Percentiles rank a stretch among this genome's conserved stretches.
These are phyloP conservation scores for Meiosimyza platycephala DNA, from an alignment of 2,888 invertebrate genomes.

Conservation along the genomic window DNA sequence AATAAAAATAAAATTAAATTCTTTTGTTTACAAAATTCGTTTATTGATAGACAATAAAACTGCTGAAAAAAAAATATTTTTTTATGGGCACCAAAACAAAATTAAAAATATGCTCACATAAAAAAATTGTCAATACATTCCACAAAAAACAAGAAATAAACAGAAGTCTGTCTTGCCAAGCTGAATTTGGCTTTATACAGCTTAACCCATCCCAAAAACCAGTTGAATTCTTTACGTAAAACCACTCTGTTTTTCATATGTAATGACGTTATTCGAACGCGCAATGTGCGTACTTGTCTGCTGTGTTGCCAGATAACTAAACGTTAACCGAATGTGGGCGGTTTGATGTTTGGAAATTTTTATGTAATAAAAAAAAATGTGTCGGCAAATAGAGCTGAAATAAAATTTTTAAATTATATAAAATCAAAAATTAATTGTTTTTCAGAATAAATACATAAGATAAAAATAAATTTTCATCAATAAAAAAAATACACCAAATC, in stretches of 20 bases:
- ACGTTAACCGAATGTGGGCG: background rate
- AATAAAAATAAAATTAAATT: too few relatives aligned
- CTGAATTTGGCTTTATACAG: background rate
- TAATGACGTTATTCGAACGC: background rate
- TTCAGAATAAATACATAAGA: too few relatives aligned
- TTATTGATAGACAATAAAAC: too few relatives aligned
- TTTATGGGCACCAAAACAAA: background rate
- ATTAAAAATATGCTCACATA: background rate
- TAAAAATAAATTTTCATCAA: too few relatives aligned
- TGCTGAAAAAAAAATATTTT: background rate
- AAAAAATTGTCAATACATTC: too few relatives aligned
- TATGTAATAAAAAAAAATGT: too few relatives aligned
- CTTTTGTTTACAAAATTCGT: too few relatives aligned
- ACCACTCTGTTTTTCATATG: background rate
- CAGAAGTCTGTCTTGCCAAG: background rate
- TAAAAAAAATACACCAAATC: too few relatives aligned
- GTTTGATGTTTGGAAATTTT: too few relatives aligned
- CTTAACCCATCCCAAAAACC: slow-evolving; percentile 9
- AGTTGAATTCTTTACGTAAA: slow-evolving; percentile 5
- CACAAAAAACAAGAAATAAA: background rate
- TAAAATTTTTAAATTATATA: too few relatives aligned
- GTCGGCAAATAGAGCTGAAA: too few relatives aligned
- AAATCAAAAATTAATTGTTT: too few relatives aligned
- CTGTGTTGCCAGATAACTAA: background rate
- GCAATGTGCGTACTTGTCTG: background rate